phyloP scores from a whole-genome alignment of 2,888 invertebrate species.

The Lepidochrysops patricia region DNA sequence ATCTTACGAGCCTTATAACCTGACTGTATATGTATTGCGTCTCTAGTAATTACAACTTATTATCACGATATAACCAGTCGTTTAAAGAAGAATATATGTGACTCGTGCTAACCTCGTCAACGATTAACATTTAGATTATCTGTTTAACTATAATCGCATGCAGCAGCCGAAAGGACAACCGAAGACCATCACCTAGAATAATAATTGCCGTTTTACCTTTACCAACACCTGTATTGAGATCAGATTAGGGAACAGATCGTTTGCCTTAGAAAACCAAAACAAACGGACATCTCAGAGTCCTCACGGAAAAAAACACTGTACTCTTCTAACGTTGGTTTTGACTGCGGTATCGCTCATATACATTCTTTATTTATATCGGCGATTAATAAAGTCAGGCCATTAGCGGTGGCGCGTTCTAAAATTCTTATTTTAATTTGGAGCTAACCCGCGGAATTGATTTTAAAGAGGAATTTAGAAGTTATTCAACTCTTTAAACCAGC shows the following conservation, averaged over 20 bases:
- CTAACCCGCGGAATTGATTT: conserved; percentile 16
- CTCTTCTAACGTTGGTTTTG: conserved; percentile 25
- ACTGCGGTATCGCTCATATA: conserved; percentile 27
- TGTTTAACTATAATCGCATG: background rate
- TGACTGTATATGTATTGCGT: too few relatives aligned
- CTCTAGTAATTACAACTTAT: background rate
- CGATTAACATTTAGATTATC: conserved; percentile 1
- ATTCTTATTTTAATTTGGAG: background rate
- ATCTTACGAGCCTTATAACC: background rate
- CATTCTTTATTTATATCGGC: conserved; percentile 30
- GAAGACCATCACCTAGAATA: conserved; percentile 12
- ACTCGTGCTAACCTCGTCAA: conserved; percentile 6
- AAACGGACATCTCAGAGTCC: background rate
- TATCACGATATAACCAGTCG: background rate
- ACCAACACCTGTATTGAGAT: background rate
- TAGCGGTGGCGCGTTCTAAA: background rate
- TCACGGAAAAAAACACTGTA: conserved; percentile 22
- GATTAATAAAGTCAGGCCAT: conserved; percentile 14
- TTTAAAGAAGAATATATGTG: background rate
- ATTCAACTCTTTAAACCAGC: background rate
- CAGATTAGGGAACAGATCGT: background rate
- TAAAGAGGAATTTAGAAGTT: background rate
- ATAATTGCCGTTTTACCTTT: background rate
- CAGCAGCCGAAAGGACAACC: background rate
- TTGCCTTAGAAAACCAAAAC: background rate